phyloP scores from a whole-genome alignment of 2,113 vertebrate genomes.

The Cyanoderma ruficeps region DNA sequence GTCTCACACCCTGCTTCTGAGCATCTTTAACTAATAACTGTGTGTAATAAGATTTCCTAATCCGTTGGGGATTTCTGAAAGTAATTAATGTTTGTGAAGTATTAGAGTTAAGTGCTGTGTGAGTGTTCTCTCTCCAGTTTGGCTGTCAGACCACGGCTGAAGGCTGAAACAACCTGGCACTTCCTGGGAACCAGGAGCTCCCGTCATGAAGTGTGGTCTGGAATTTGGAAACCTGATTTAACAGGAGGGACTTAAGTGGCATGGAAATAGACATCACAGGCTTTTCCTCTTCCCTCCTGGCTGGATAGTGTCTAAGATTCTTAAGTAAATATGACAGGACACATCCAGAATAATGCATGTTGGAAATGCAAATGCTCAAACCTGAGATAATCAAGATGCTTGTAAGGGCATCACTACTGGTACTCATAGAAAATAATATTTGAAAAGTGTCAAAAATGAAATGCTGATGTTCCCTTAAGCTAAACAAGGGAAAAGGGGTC shows the following conservation, averaged over 20 bases:
- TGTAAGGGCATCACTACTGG: not conserved
- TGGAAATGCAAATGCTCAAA: not conserved
- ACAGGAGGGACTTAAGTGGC: not conserved
- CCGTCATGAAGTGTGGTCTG: fast-evolving
- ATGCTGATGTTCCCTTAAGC: not conserved
- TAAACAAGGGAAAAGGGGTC: not conserved
- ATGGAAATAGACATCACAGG: not conserved
- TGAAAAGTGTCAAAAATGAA: not conserved
- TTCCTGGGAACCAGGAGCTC: not conserved
- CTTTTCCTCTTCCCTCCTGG: not conserved
- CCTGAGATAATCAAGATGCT: not conserved
- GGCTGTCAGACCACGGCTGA: not conserved
- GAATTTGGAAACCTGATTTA: not conserved
- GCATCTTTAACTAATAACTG: not conserved
- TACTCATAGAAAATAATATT: not conserved
- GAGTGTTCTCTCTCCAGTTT: not conserved
- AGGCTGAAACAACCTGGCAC: not conserved
- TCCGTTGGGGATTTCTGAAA: not conserved
- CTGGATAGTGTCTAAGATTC: not conserved
- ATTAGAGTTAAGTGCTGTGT: not conserved
- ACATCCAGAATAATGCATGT: not conserved
- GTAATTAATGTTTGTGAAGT: constrained; percentile 1
- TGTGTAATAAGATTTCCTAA: not conserved
- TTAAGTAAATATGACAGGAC: not conserved
- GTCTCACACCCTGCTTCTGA: not conserved